phyloP scores from a whole-genome alignment of 2,888 invertebrate species.

The Seladonia tumulorum region DNA sequence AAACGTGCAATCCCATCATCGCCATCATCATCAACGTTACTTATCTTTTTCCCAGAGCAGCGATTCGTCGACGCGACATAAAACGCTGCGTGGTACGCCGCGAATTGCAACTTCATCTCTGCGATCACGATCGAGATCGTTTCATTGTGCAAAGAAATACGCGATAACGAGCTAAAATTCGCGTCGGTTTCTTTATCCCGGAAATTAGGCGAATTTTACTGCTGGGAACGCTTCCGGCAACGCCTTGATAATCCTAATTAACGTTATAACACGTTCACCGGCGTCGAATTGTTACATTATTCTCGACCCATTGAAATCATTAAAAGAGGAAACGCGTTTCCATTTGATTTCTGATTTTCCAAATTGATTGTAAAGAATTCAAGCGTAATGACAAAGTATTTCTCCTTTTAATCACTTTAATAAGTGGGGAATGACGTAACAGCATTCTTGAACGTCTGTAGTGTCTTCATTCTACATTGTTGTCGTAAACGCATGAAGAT shows the following conservation, averaged over 20 bases:
- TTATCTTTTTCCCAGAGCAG: not conserved
- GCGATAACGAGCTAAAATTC: not conserved
- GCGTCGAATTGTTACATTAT: too few species aligned
- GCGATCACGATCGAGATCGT: not conserved
- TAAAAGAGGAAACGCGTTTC: too few species aligned
- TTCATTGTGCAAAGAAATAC: not conserved
- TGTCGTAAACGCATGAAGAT: too few species aligned
- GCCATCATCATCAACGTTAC: not conserved
- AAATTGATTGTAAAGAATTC: too few species aligned
- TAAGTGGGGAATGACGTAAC: too few species aligned
- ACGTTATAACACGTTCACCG: not conserved
- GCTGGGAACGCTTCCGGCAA: not conserved
- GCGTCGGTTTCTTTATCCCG: not conserved
- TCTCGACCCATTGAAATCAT: too few species aligned
- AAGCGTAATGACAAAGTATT: too few species aligned
- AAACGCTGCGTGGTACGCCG: not conserved
- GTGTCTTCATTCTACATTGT: too few species aligned
- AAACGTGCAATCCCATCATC: not conserved
- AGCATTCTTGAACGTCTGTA: too few species aligned
- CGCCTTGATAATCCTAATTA: not conserved
- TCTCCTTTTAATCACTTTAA: too few species aligned
- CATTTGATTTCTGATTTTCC: too few species aligned
- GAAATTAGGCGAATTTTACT: not conserved
- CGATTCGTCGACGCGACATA: not conserved
- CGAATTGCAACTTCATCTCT: not conserved